Evolutionary conservation across 2,797 vertebrate species (phyloP), one percentile per base, ranked within the genome.

Genomic region (Melanogrammus aeglefinus): DNA sequence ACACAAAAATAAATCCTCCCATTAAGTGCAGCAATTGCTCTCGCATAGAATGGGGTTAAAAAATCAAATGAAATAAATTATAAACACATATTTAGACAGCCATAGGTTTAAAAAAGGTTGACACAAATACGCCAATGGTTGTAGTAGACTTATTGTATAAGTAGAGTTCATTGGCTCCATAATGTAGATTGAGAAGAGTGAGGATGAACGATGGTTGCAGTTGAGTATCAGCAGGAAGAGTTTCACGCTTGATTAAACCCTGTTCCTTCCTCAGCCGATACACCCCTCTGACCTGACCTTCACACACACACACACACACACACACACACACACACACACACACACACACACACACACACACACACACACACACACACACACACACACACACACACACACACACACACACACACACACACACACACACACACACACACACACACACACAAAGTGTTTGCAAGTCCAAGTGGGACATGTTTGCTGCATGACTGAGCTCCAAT

Each of bases 401-500:
- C 47, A 57, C 47, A 57, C 47, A 57, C 47, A 57, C 47, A 57
- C 47, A 57, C 47, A 57, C 47, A 57, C 47, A 57, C 47, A 57
- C 47, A 57, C 47, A n/a, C 47, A 51, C 47, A 51, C 47, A 51
- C 47, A 51, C 47, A 51, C 47, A 51, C 47, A 51, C 47, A 51
- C 47, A 51, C 47, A 51, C 47, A 18, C 69, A 63, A 33, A 81
- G 69, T 85, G 70, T 76, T 69, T 76, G 74, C 75, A 76, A 35
- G 27, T 72, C 51, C 74, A 88, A 89, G 78, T 87, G 89, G 89
- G 87, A 57, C 83, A 88, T 73, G 84, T 88, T 90, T 91, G 78
- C 86, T 85, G 90, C 91, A 91, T 91, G 91, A 90, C 81, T 90
- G 87, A 83, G 21, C 63, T 66, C n/a, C 12, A 66, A 69, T 27